Evolutionary conservation across 2,888 invertebrate genomes (phyloP).

Genomic region (Hypena proboscidalis): DNA sequence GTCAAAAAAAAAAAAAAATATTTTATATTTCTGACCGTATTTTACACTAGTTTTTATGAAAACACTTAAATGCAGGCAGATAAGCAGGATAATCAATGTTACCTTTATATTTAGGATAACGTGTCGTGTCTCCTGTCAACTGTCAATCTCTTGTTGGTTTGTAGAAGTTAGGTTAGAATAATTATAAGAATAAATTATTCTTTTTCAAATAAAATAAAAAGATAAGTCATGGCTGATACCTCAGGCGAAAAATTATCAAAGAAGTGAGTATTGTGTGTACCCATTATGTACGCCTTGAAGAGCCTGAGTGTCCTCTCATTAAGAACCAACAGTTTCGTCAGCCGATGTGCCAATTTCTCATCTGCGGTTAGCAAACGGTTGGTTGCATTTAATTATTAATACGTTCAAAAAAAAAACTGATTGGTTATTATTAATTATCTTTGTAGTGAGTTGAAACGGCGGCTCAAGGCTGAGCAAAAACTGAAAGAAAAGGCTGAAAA

Average conservation of each 20-base stretch:
- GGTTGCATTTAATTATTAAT: constrained; percentile 49
- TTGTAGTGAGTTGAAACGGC: constrained; percentile 95
- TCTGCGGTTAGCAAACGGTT: constrained; percentile 72
- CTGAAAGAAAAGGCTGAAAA: constrained; percentile 95
- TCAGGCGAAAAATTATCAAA: constrained; percentile 87
- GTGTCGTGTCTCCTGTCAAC: not conserved
- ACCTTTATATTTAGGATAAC: not conserved
- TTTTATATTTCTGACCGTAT: too few relatives aligned
- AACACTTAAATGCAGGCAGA: too few relatives aligned
- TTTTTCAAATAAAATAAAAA: constrained; percentile 4
- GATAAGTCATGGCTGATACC: constrained; percentile 82
- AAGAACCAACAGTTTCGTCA: constrained; percentile 54
- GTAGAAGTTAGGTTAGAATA: constrained; percentile 39
- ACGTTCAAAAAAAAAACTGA: constrained; percentile 37
- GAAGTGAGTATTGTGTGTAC: constrained; percentile 86
- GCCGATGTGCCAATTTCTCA: constrained; percentile 57
- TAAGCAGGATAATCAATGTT: too few relatives aligned
- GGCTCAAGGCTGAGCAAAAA: constrained; percentile 96
- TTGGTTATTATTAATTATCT: constrained; percentile 53
- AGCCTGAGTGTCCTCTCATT: constrained; percentile 47
- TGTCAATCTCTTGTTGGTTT: not conserved
- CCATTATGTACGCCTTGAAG: constrained; percentile 62
- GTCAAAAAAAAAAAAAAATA: too few relatives aligned
- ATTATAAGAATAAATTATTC: constrained; percentile 11
- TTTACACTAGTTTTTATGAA: too few relatives aligned